Evolutionary conservation across 2,888 invertebrate species (phyloP), one percentile per base, ranked within the genome.

Genomic region (Watsonalla cultraria): DNA sequence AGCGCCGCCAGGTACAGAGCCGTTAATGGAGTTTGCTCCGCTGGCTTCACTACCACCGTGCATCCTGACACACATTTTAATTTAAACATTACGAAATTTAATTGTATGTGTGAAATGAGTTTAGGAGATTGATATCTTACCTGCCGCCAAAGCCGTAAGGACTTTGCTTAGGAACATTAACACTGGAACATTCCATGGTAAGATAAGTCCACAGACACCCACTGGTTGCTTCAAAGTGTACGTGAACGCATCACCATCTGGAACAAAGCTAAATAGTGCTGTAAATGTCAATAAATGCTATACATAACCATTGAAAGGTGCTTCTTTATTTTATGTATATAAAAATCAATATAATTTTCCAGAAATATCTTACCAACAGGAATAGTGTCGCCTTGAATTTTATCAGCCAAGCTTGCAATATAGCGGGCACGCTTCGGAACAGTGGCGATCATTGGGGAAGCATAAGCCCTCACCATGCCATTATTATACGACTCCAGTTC

Each of bases 101-200:
- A 4, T 24, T 24, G 1, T 24, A 4, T 24, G 24, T 24, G 24
- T 24, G 24, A 24, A 24, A 4, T 24, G 24, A 24, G 24, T 24
- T 24, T 24, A 24, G 24, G 24, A 24, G 24, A 24, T 24, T 24
- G 24, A 24, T 2, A 24, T 0, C 56, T 59, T 57, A 78, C 80
- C 79, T 51, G 80, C 78, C 24, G 94, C 93, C 46, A 95, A 75
- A 0, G 95, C 95, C 0, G 95, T 94, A 0, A 90, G 95, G 15
- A 98, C 90, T 86, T 98, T 98, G 96, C 96, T 97, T 4, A 96
- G 93, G 86, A 96, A 94, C 97, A 98, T 98, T 57, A 97, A 73
- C 39, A 96, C 74, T 0, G 96, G 97, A 65, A 95, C 97, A 78
- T 97, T 97, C 97, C 97, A 97, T 0, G 97, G 97, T 60, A 96